phyloP scores from a whole-genome alignment of 2,113 vertebrate species.

The Oreochromis niloticus region DNA sequence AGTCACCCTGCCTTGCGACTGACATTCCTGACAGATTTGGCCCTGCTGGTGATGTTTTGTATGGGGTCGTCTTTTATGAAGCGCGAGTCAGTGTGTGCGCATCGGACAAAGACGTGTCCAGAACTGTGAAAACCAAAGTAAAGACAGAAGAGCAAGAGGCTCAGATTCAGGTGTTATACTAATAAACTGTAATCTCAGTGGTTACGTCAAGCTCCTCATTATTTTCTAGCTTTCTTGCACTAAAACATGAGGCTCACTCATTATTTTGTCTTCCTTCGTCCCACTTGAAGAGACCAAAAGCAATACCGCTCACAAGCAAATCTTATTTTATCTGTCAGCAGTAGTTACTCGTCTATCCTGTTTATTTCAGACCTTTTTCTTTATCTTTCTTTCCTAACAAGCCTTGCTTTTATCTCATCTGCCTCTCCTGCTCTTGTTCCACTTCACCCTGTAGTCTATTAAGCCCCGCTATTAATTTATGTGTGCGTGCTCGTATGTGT shows the following conservation, averaged over 20 bases:
- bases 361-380: conserved; percentile 38
- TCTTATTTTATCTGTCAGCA: conserved; percentile 27
- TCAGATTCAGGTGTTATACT: conserved; percentile 4
- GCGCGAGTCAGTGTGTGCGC: background rate
- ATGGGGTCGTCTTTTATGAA: background rate
- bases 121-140: background rate
- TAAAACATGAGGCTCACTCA: conserved; percentile 22
- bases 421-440: conserved; percentile 25
- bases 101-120: background rate
- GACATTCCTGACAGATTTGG: conserved; percentile 28
- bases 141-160: background rate
- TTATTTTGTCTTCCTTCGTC: background rate
- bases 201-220: conserved; percentile 4
- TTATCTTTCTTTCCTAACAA: conserved; percentile 35
- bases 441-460: conserved; percentile 66
- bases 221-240: conserved; percentile 2
- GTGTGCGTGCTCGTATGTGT: conserved; percentile 31
- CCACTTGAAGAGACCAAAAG: conserved; percentile 11
- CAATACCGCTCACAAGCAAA: conserved; percentile 20
- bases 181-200: conserved; percentile 18
- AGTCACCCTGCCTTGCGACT: conserved; percentile 40
- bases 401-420: conserved; percentile 41
- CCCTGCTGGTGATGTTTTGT: background rate
- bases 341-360: conserved; percentile 2
- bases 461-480: conserved; percentile 73